phyloP scores from a whole-genome alignment of 2,113 vertebrate species.

The Myiagra hebetior region DNA sequence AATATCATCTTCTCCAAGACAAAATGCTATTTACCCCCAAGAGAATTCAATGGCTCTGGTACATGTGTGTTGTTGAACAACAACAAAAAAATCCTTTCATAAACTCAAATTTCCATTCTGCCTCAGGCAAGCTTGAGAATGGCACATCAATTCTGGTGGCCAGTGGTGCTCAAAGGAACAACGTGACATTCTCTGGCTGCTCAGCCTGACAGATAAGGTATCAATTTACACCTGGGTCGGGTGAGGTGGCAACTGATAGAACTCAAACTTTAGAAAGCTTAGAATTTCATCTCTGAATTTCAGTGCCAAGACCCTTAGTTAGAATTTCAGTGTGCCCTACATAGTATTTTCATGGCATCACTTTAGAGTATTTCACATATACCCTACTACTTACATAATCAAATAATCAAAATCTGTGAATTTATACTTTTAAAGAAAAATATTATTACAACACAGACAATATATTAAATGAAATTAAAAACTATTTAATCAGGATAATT shows the following conservation, averaged over 20 bases:
- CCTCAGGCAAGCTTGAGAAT: not conserved
- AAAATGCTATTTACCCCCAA: not conserved
- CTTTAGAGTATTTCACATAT: not conserved
- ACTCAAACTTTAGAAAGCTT: not conserved
- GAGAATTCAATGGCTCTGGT: not conserved
- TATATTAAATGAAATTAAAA: not conserved
- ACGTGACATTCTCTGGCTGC: not conserved
- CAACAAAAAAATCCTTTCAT: not conserved
- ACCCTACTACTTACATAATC: not conserved
- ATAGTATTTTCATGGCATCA: not conserved
- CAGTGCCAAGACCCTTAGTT: accelerated
- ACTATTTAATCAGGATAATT: not conserved
- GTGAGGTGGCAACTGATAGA: not conserved
- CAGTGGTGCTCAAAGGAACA: not conserved
- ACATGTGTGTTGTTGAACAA: not conserved
- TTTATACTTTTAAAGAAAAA: not conserved
- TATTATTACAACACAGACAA: not conserved
- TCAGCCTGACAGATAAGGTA: not conserved
- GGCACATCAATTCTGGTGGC: not conserved
- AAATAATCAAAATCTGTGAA: not conserved
- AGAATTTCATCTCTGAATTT: not conserved
- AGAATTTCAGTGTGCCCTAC: not conserved
- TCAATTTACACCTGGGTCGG: not conserved
- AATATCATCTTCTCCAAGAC: not conserved
- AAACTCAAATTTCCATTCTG: not conserved